Percentiles rank a stretch among this genome's conserved stretches.
These are phyloP conservation scores for Macrotrachela quadricornifera DNA, from an alignment of 1,140 invertebrate species.

Conservation along the genomic window DNA sequence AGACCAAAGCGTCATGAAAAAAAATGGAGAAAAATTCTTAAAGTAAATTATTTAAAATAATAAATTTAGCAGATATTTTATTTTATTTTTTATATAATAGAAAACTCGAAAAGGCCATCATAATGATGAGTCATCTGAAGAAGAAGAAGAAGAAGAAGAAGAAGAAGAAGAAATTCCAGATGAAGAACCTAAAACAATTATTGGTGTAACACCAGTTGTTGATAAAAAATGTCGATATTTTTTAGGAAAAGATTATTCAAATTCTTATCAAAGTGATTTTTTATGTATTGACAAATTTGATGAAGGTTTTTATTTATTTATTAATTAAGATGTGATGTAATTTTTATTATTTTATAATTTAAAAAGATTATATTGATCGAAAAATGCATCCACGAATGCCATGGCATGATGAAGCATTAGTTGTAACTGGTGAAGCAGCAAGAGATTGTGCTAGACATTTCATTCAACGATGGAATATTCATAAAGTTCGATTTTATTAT, in stretches of 20 bases:
- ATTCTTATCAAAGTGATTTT: constrained; percentile 92
- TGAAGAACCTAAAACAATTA: no score
- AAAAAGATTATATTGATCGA: constrained; percentile 35
- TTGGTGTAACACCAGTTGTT: constrained; percentile 51
- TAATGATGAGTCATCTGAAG: no score
- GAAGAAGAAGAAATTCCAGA: no score
- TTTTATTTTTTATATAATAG: no score
- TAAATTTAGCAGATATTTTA: no score
- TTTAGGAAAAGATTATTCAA: constrained; percentile 90
- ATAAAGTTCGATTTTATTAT: no score
- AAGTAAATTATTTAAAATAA: no score
- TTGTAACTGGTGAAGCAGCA: constrained; percentile 59
- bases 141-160: no score
- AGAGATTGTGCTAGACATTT: constrained; percentile 82
- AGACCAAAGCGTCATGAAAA: no score
- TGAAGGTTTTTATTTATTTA: constrained; percentile 19
- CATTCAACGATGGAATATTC: constrained; percentile 79
- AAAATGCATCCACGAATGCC: constrained; percentile 75
- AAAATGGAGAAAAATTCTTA: no score
- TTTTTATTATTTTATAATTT: constrained; percentile 12
- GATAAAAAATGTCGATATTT: constrained; percentile 53
- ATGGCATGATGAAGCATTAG: constrained; percentile 76
- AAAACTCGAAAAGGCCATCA: no score
- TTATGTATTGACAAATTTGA: constrained; percentile 56
- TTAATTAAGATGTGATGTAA: no score